A percentile compares a stretch with the other conserved stretches of the same genome.
phyloP scores from a whole-genome alignment of 2,888 invertebrate species.

The Eubasilissa splendida region DNA sequence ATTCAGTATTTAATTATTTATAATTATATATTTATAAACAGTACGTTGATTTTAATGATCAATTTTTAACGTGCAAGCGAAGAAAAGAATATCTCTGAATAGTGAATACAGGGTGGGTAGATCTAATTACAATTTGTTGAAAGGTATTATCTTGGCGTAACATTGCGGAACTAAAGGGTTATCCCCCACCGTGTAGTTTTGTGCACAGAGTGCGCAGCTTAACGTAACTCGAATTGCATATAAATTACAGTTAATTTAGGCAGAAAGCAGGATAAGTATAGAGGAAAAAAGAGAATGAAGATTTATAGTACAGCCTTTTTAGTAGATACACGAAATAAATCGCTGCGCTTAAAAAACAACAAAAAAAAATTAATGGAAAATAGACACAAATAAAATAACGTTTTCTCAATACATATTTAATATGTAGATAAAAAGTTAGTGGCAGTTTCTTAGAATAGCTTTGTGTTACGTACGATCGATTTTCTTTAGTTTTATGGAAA shows the following conservation, averaged over 20 bases:
- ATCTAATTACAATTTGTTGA: background rate
- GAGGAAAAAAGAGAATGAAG: slow-evolving; percentile 7
- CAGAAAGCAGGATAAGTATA: slow-evolving; percentile 20
- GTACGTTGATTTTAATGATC: background rate
- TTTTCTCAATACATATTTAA: too few species aligned
- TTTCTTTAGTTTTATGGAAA: too few species aligned
- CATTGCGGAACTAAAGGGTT: slow-evolving; percentile 24
- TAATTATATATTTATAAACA: too few species aligned
- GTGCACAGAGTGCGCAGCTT: slow-evolving; percentile 16
- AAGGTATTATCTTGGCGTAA: background rate
- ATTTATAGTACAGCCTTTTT: slow-evolving; percentile 19
- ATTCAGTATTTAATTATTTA: too few species aligned
- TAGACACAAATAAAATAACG: too few species aligned
- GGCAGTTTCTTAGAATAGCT: too few species aligned
- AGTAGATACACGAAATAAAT: background rate
- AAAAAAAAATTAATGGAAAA: background rate
- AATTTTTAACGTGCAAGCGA: background rate
- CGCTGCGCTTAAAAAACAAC: background rate
- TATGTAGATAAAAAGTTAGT: too few species aligned
- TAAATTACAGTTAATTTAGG: slow-evolving; percentile 48
- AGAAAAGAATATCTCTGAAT: background rate
- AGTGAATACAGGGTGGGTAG: background rate
- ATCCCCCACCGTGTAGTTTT: slow-evolving; percentile 38
- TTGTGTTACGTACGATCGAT: too few species aligned
- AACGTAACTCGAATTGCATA: slow-evolving; percentile 43